Percentiles rank a stretch among this genome's conserved stretches.
Conservation (phyloP, 2,113 vertebrate species). For the Xenopus laevis region DNA sequence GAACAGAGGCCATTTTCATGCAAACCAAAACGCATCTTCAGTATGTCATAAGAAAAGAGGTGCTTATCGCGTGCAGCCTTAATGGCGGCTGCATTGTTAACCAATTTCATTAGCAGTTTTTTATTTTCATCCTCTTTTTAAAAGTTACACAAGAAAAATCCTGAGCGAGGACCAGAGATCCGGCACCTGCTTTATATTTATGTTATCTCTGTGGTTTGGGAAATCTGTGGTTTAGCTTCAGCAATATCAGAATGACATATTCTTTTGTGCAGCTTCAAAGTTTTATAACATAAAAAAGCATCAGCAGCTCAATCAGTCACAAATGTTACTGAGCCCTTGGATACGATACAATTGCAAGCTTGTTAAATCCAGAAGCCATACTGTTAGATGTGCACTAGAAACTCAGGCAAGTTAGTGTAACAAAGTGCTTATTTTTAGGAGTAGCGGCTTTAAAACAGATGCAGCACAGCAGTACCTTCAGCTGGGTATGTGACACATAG, state of each 20-base stretch:
- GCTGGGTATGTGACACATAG: constrained; percentile 44
- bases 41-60: no score
- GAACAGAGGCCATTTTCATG: no score
- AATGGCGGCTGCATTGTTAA: constrained; percentile 25
- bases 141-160: no score
- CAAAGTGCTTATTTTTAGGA: constrained; percentile 46
- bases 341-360: constrained; percentile 44
- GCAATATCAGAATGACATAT: constrained; percentile 25
- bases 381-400: constrained; percentile 43
- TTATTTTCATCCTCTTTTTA: no score
- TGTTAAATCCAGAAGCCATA: constrained; percentile 46
- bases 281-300: constrained; percentile 41
- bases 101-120: constrained; percentile 47
- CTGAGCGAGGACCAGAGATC: no score
- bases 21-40: no score
- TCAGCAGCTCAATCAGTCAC: constrained; percentile 37
- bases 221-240: neutral
- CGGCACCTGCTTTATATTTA: neutral
- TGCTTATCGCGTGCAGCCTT: no score
- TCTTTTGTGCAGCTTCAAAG: constrained; percentile 17
- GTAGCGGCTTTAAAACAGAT: constrained; percentile 43
- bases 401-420: constrained; percentile 40
- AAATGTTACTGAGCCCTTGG: constrained; percentile 43
- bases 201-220: neutral
- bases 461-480: constrained; percentile 44